Evolutionary conservation across 2,888 invertebrate species (phyloP), one percentile per base, ranked within the genome.

Genomic region (Lycia hirtaria): DNA sequence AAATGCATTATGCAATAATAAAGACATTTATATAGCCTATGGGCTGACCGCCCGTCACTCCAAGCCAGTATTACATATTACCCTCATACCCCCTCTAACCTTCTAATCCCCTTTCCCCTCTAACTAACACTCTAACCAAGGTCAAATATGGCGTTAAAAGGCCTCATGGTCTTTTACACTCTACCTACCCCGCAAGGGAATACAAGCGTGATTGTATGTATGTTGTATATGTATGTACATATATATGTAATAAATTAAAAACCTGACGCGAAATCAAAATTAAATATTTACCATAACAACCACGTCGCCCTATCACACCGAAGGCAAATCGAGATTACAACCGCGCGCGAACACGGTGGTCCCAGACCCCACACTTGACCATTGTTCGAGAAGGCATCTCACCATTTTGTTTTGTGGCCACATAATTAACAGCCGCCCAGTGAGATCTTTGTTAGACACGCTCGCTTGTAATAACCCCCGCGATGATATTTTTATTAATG

Each of bases 401-500:
- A 83, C 78, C 83, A 86, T 87, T 87, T 87, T 89, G 88, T 88
- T 88, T 87, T 84, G 88, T 85, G 78, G 85, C 78, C 81, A 85
- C 86, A 85, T 91, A 90, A 91, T 92, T 91, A 91, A 90, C 90
- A 90, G 88, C 82, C 88, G 78, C 89, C 88, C 88, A 85, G 87
- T 84, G 87, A 84, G 89, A 87, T 83, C 84, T 87, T 80, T 81
- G 87, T 91, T 92, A 89, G 89, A 89, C 91, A 91, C 91, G 90
- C 90, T 92, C 88, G 81, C 74, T 84, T 85, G 83, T 90, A 87
- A 91, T 91, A 88, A 88, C 85, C 87, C 83, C 83, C 75, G 84
- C 83, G 89, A 90, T 91, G 90, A 90, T 91, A 90, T 90, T 91
- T 91, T 90, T 91, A 91, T 90, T 91, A 90, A 89, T 90, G 88